phyloP scores from a whole-genome alignment of 2,888 invertebrate genomes.

The Trachelus stipa region DNA sequence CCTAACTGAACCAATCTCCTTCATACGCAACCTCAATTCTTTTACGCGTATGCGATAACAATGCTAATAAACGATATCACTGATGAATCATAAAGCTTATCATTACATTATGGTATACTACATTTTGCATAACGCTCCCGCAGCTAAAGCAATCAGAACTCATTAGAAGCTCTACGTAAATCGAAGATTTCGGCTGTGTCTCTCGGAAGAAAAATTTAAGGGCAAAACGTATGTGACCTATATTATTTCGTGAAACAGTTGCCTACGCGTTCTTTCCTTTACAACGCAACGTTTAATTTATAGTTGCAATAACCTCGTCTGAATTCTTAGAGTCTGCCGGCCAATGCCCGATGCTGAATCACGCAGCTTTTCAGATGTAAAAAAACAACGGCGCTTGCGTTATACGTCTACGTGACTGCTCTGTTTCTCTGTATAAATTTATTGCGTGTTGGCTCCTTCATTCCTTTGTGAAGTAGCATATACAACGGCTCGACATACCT shows the following conservation, averaged over 20 bases:
- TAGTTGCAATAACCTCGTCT: not conserved
- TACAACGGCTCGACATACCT: not conserved
- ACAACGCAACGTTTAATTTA: not conserved
- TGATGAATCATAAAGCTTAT: not conserved
- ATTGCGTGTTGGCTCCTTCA: not conserved
- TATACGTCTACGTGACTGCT: not conserved
- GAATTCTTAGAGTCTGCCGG: not conserved
- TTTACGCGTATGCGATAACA: not conserved
- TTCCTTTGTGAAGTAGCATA: not conserved
- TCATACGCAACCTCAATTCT: not conserved
- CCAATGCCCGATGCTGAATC: not conserved
- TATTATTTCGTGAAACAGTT: not conserved
- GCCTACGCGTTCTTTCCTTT: not conserved
- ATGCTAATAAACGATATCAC: not conserved
- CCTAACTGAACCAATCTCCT: not conserved
- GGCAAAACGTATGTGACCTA: not conserved
- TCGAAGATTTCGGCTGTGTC: not conserved
- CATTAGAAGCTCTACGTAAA: not conserved
- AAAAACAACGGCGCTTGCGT: not conserved
- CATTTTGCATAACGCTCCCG: not conserved
- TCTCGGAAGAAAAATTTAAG: not conserved
- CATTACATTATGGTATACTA: not conserved
- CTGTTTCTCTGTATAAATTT: not conserved
- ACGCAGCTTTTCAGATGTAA: not conserved
- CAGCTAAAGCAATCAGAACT: not conserved